These are phyloP conservation scores for Sphaeramia orbicularis DNA, from an alignment of 2,797 vertebrate species.

Conservation along the genomic window DNA sequence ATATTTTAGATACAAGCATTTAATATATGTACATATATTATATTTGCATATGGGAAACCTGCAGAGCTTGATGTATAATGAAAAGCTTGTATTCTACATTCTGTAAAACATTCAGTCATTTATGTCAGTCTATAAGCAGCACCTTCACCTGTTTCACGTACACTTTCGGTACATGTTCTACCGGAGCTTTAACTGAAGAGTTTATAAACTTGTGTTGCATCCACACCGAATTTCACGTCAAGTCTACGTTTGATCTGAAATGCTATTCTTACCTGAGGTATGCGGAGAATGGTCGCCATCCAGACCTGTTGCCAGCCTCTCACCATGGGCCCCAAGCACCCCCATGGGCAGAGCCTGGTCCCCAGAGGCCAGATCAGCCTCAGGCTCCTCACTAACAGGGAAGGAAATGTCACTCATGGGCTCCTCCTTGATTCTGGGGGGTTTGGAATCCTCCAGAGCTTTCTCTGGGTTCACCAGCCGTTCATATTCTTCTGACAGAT, in stretches of 20 bases:
- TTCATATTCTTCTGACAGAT: constrained; percentile 97
- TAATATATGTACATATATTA: no score
- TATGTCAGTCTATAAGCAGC: not conserved
- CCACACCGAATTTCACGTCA: not conserved
- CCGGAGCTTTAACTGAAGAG: not conserved
- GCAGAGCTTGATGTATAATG: not conserved
- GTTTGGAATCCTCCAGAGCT: constrained; percentile 93
- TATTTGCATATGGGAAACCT: not conserved
- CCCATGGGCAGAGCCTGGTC: constrained; percentile 95
- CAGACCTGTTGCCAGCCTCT: constrained; percentile 90
- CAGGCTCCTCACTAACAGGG: constrained; percentile 93
- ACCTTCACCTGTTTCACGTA: not conserved
- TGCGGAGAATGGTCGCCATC: constrained; percentile 95
- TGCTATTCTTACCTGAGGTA: constrained; percentile 85
- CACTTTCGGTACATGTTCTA: not conserved
- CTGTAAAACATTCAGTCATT: not conserved
- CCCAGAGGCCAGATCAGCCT: constrained; percentile 92
- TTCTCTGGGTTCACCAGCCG: constrained; percentile 97
- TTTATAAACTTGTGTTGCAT: not conserved
- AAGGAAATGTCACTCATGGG: constrained; percentile 94
- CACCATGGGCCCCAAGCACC: constrained; percentile 90
- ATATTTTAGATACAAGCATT: no score
- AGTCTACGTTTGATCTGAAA: not conserved
- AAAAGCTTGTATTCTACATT: no score
- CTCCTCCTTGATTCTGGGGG: constrained; percentile 95